Evolutionary conservation across 2,797 vertebrate genomes (phyloP), one percentile per base, ranked within the genome.

Genomic region (Acanthopagrus latus): DNA sequence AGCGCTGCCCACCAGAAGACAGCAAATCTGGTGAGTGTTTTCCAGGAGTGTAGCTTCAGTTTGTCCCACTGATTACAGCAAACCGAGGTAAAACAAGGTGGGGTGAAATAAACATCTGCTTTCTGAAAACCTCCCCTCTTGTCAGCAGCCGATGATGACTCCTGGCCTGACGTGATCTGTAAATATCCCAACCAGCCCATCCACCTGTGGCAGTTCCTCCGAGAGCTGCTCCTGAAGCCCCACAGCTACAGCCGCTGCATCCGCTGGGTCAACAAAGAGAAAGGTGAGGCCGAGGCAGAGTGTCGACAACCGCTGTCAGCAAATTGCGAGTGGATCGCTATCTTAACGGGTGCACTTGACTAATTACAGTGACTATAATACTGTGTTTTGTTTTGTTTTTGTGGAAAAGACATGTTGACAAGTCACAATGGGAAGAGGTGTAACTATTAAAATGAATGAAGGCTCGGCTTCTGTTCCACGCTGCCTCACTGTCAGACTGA

Each of bases 221-320:
- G 95, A 66, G 97, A 99, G 89, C 96, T 99, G 84, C 95, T 99
- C 68, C 95, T 97, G 73, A 98, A 98, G 48, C 97, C 97, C 0
- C 96, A 97, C 78, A 97, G 93, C 92, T 98, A 99, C 33, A 97
- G 97, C 43, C 96, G 96, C 86, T 97, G 96, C 93, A 99, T 99
- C 89, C 97, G 97, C 91, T 99, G 97, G 97, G 95, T 99, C 77
- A 98, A 98, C 93, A 97, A 98, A 89, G 98, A 99, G 71, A 98
- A 98, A 94, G 98, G 98, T 97, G 76, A 86, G 89, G 52, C 17
- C 38, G 38, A 38, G 13, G 33, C 1, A 17, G 4, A 63, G 17
- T 20, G 64, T 33, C 29, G 21, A 20, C 0, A 6, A 52, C 17
- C 4, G 43, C 9, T 50, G 14, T 4, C 1, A 47, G 44, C 27